Percentiles rank a stretch among this genome's conserved stretches.
phyloP scores from a whole-genome alignment of 2,113 vertebrate species.

The Myxocyprinus asiaticus region DNA sequence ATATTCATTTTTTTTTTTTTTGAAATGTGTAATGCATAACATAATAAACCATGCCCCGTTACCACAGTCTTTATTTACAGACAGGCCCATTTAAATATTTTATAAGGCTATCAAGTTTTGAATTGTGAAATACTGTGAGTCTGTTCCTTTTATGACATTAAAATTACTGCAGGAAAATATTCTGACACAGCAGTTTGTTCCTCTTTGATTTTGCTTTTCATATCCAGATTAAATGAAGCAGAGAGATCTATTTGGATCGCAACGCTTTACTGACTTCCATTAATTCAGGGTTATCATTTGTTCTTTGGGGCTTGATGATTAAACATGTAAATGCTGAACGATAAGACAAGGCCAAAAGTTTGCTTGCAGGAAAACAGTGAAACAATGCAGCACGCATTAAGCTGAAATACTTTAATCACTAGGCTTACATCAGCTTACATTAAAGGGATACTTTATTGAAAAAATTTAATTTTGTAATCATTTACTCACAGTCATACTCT shows the following conservation, averaged over 20 bases:
- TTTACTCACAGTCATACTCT: too few species aligned
- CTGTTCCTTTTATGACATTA: neutral
- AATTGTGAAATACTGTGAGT: neutral
- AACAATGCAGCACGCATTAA: too few species aligned
- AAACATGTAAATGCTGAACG: conserved; percentile 17
- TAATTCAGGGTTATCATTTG: conserved; percentile 26
- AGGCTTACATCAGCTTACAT: conserved; percentile 12
- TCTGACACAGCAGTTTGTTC: conserved; percentile 26
- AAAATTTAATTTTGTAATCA: too few species aligned
- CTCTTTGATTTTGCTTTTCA: conserved; percentile 27
- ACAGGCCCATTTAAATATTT: neutral
- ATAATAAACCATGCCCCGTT: neutral
- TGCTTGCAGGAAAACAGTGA: neutral
- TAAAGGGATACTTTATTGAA: neutral
- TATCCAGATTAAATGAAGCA: conserved; percentile 29
- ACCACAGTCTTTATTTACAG: neutral
- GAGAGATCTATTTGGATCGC: conserved; percentile 1
- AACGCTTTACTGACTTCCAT: conserved; percentile 14
- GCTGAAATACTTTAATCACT: neutral
- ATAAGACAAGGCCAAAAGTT: neutral
- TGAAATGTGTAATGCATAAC: neutral
- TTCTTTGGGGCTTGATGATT: conserved; percentile 19
- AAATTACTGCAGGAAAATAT: conserved; percentile 21
- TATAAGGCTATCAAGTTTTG: neutral
- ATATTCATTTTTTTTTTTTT: too few species aligned